These are phyloP conservation scores for Tiphia femorata DNA, from an alignment of 2,888 invertebrate genomes.

Conservation along the genomic window DNA sequence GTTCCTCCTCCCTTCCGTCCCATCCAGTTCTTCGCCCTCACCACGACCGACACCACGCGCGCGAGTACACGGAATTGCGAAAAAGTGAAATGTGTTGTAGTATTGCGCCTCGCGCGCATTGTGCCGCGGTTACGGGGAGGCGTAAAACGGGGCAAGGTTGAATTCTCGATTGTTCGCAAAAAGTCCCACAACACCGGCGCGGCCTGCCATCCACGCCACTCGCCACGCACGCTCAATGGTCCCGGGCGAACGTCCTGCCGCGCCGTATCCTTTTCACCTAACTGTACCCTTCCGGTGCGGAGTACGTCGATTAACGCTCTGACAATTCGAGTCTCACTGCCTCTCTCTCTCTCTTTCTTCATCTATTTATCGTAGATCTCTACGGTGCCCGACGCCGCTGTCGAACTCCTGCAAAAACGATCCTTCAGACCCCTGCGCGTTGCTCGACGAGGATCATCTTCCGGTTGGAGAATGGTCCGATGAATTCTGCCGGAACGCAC, in stretches of 20 bases:
- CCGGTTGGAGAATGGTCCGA: too few relatives aligned
- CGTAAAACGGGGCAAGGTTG: constrained; percentile 58
- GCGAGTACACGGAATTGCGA: constrained; percentile 55
- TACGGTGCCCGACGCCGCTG: not conserved
- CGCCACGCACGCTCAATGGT: not conserved
- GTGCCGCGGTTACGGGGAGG: constrained; percentile 45
- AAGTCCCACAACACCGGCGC: constrained; percentile 12
- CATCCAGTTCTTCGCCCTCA: not conserved
- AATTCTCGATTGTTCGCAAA: constrained; percentile 37
- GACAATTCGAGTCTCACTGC: constrained; percentile 7
- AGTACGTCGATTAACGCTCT: not conserved
- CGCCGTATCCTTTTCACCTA: not conserved
- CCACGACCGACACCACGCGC: not conserved
- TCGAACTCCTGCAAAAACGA: too few relatives aligned
- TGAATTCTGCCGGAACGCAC: too few relatives aligned
- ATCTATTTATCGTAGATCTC: not conserved
- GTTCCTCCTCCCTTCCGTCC: not conserved
- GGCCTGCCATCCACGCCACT: too few relatives aligned
- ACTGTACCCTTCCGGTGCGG: not conserved
- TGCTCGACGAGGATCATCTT: too few relatives aligned
- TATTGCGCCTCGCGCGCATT: constrained; percentile 54
- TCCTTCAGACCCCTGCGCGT: too few relatives aligned
- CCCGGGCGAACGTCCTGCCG: not conserved
- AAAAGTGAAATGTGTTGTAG: constrained; percentile 62
- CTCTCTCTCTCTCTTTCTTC: constrained; percentile 7